Conservation (phyloP, 2,888 invertebrate genomes). For the Zaprionus obscuricornis region DNA sequence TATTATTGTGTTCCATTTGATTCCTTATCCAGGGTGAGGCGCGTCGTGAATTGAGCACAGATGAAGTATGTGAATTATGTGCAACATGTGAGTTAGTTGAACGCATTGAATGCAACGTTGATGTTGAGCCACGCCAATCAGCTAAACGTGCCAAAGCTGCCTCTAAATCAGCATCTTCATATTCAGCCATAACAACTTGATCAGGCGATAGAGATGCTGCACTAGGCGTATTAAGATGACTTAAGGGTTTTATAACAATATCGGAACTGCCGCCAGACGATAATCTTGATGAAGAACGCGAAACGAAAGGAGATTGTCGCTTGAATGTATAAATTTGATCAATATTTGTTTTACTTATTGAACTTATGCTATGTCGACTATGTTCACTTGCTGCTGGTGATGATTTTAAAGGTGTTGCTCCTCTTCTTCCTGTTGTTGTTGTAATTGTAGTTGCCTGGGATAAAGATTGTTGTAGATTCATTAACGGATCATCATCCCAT, state of each 20-base stretch:
- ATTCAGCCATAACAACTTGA: constrained; percentile 50
- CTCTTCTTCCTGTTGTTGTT: neutral
- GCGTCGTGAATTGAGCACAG: constrained; percentile 59
- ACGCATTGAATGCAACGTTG: constrained; percentile 43
- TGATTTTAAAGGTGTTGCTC: constrained; percentile 5
- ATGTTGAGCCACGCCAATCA: constrained; percentile 42
- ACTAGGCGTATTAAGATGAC: constrained; percentile 59
- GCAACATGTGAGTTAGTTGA: constrained; percentile 36
- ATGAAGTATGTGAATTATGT: constrained; percentile 47
- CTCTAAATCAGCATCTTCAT: constrained; percentile 54
- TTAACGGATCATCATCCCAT: neutral
- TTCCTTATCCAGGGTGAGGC: constrained; percentile 65
- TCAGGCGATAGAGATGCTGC: constrained; percentile 49
- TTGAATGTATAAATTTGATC: too few species aligned
- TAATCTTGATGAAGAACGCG: constrained; percentile 42
- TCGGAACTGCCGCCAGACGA: constrained; percentile 59
- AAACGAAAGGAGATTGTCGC: constrained; percentile 32
- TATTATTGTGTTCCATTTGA: constrained; percentile 38
- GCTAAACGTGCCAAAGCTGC: constrained; percentile 45
- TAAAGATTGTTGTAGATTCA: neutral
- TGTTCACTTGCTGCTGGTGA: too few species aligned
- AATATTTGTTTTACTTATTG: too few species aligned
- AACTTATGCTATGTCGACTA: too few species aligned
- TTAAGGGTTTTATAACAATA: constrained; percentile 58
- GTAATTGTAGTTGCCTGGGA: neutral